Base-by-base conservation (phyloP, 2,888 invertebrate species). In the Shargacucullia verbasci region DNA sequence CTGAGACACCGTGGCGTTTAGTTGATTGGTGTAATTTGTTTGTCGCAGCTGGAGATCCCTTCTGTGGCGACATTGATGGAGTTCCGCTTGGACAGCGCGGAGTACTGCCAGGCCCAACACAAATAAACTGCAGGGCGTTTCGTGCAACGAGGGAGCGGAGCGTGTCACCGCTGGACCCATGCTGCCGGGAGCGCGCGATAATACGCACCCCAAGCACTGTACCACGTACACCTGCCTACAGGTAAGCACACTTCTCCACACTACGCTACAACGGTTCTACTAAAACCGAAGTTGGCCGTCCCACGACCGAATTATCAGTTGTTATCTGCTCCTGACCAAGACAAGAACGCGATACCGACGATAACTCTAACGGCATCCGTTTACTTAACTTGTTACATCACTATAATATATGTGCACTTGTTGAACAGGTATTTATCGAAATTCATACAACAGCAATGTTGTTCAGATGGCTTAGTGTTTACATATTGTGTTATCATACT, bases 91-190 rank as follows among this genome's bases (percentile, higher is more conserved):
- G 98, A 98, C 96, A 98, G 98, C 95, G 98, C 98, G 96, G 98
- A 98, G 96, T 98, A 98, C 96, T 98, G 98, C 97, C 98, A 98
- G 96, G 98, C 98, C 94, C 98, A 98, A 97, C 98, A 98, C 98
- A 98, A 98, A 97, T 97, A 97, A 96, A 94, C 91, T 81, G 73
- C 85, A 83, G 84, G 88, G 90, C 85, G 82, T 82, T 80, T 80
- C 67, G 80, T 80, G 82, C 80, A 82, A 76, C 83, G 80, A 84
- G 80, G 80, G 79, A 84, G 86, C 77, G 76, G 78, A 80, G 80
- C 79, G 81, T 81, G 83, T 79, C 71, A 79, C 70, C 77, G 72
- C 85, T 83, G 83, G 83, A 91, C 90, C 86, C 88, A 92, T 94
- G 94, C 90, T 87, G 87, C 83, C 84, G 87, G 89, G 86, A 86